Evolutionary conservation across 2,888 invertebrate genomes (phyloP).

Genomic region (Nebria brevicollis): DNA sequence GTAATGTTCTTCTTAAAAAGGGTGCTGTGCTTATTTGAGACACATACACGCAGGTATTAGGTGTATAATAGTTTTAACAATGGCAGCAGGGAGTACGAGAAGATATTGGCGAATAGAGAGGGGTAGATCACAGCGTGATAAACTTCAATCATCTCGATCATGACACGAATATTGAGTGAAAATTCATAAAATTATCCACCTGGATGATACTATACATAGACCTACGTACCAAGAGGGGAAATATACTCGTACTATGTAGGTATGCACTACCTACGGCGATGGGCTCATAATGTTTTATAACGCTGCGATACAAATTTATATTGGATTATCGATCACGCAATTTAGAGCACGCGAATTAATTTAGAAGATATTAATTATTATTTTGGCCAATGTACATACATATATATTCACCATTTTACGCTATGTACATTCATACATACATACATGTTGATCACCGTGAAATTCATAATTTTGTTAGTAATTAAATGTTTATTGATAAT

Average conservation of each 20-base stretch:
- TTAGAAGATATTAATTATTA: slow-evolving; percentile 47
- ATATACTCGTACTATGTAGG: too few species aligned
- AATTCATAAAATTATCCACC: slow-evolving; percentile 45
- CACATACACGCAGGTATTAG: background rate
- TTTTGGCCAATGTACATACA: slow-evolving; percentile 34
- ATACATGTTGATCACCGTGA: slow-evolving; percentile 28
- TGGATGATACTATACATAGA: slow-evolving; percentile 22
- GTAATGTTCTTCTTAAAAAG: background rate
- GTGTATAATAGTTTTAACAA: slow-evolving; percentile 4
- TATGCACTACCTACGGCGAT: background rate
- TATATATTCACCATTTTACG: slow-evolving; percentile 27
- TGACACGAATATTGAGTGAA: slow-evolving; percentile 36
- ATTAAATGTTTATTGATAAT: background rate
- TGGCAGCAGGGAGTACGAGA: slow-evolving; percentile 14
- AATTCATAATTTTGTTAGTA: slow-evolving; percentile 34
- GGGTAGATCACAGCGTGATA: slow-evolving; percentile 46
- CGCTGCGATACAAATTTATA: slow-evolving; percentile 32
- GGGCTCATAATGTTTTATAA: slow-evolving; percentile 4
- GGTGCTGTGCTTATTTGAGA: background rate
- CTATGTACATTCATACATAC: background rate
- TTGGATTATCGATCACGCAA: slow-evolving; percentile 29
- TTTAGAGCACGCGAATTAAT: slow-evolving; percentile 30
- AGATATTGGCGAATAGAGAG: slow-evolving; percentile 14
- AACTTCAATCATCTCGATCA: slow-evolving; percentile 46
- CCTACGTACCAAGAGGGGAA: background rate